Percentiles rank a stretch among this genome's conserved stretches.
Evolutionary conservation across 64 coral and sea anemone genomes (phyloP).

Genomic region (Porites lutea): DNA sequence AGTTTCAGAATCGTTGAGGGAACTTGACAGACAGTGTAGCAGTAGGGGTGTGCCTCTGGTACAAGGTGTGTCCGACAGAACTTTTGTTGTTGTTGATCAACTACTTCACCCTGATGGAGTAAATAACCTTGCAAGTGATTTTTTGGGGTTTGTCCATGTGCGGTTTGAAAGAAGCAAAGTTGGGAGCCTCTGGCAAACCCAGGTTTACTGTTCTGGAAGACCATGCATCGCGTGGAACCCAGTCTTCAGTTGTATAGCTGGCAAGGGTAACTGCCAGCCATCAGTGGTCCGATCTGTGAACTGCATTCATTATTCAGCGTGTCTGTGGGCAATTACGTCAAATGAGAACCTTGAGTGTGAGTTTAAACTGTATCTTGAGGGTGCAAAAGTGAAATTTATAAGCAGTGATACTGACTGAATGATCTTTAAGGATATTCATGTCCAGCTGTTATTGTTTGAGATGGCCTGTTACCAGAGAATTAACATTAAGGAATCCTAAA

Average conservation of each 20-base stretch:
- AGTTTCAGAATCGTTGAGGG: conserved; percentile 58
- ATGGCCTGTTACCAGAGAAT: not conserved
- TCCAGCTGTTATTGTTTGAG: too few relatives aligned
- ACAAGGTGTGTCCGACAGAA: conserved; percentile 72
- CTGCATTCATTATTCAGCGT: conserved; percentile 87
- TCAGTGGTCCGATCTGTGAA: conserved; percentile 50
- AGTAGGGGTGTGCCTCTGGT: conserved; percentile 76
- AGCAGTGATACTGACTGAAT: conserved; percentile 20
- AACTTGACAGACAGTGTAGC: conserved; percentile 58
- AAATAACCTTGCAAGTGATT: conserved; percentile 52
- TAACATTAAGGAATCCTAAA: not conserved
- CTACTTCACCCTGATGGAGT: conserved; percentile 48
- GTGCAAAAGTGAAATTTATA: conserved; percentile 39
- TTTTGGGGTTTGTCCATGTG: conserved; percentile 88
- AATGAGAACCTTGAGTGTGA: conserved; percentile 72
- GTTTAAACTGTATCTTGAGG: conserved; percentile 74
- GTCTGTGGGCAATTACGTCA: conserved; percentile 91
- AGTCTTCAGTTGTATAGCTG: conserved; percentile 20
- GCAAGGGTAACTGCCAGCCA: not conserved
- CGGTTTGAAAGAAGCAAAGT: conserved; percentile 86
- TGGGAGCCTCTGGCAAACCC: conserved; percentile 28
- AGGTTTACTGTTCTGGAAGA: conserved; percentile 90
- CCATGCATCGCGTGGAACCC: conserved; percentile 89
- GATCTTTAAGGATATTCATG: too few relatives aligned
- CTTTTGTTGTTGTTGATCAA: conserved; percentile 89